Conservation (phyloP, 2,113 vertebrate genomes). For the Furnarius figulus region DNA sequence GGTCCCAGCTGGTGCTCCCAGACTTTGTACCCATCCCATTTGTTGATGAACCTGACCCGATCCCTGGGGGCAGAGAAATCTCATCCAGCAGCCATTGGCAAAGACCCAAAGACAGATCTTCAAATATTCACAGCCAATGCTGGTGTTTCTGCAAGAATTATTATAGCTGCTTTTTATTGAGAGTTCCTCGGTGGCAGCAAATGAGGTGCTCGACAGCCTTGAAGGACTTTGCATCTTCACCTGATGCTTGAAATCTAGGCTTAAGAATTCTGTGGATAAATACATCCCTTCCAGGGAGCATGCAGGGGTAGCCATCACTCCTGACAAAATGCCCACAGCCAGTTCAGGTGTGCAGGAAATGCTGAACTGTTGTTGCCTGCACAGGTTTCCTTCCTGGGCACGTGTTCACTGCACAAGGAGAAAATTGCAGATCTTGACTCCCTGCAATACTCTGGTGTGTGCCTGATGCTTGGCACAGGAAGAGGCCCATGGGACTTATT, state of each 20-base stretch:
- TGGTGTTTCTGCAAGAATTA: background rate
- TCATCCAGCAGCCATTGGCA: background rate
- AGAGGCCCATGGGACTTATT: background rate
- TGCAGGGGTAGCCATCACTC: background rate
- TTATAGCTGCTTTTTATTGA: background rate
- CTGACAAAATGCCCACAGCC: background rate
- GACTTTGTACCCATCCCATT: background rate
- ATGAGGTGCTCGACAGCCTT: background rate
- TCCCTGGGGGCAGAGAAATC: background rate
- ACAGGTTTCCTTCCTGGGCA: background rate
- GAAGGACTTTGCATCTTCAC: background rate
- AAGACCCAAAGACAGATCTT: background rate
- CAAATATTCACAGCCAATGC: background rate
- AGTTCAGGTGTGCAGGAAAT: background rate
- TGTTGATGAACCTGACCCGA: background rate
- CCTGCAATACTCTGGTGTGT: background rate
- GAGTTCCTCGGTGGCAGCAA: background rate
- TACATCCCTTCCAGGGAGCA: background rate
- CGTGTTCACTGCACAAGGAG: background rate
- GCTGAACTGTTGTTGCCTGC: background rate
- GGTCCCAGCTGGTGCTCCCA: background rate
- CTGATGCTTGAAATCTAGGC: background rate
- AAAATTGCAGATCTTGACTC: background rate
- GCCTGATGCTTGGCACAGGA: background rate
- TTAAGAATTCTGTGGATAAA: background rate